Conservation (phyloP, 2,797 vertebrate genomes). For the Ambastaia sidthimunki region DNA sequence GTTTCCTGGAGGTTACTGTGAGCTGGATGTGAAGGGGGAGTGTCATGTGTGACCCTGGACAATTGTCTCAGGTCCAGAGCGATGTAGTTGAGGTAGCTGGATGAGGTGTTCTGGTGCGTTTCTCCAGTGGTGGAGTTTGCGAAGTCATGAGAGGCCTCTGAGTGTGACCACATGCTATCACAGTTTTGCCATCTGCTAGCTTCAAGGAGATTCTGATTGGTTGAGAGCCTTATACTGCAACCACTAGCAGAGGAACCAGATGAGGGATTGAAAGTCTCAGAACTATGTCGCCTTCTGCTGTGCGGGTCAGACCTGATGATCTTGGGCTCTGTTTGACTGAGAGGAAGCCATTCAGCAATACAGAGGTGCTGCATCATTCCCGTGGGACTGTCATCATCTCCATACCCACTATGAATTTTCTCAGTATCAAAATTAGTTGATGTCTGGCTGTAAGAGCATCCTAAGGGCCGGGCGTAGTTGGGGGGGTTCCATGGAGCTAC, state of each 20-base stretch:
- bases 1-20: conserved; percentile 69
- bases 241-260: conserved; percentile 54
- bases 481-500: conserved; percentile 70
- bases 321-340: conserved; percentile 83
- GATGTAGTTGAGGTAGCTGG: conserved; percentile 90
- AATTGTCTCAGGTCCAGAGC: conserved; percentile 85
- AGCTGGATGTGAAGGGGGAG: conserved; percentile 55
- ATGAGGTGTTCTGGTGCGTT: conserved; percentile 76
- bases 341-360: conserved; percentile 51
- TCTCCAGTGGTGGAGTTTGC: conserved; percentile 72
- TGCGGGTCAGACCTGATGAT: conserved; percentile 87
- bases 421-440: conserved; percentile 35
- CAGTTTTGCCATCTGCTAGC: conserved; percentile 71
- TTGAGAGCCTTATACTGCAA: conserved; percentile 71
- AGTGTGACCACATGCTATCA: conserved; percentile 87
- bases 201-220: conserved; percentile 82
- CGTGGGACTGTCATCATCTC: conserved; percentile 59
- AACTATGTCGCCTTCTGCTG: conserved; percentile 88
- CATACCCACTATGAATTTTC: conserved; percentile 64
- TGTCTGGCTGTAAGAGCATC: conserved; percentile 68
- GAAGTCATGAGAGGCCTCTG: conserved; percentile 66
- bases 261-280: conserved; percentile 88
- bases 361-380: conserved; percentile 75
- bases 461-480: conserved; percentile 73
- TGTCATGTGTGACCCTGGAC: conserved; percentile 65